phyloP scores from a whole-genome alignment of 2,888 invertebrate genomes.

The Lathronympha strigana region DNA sequence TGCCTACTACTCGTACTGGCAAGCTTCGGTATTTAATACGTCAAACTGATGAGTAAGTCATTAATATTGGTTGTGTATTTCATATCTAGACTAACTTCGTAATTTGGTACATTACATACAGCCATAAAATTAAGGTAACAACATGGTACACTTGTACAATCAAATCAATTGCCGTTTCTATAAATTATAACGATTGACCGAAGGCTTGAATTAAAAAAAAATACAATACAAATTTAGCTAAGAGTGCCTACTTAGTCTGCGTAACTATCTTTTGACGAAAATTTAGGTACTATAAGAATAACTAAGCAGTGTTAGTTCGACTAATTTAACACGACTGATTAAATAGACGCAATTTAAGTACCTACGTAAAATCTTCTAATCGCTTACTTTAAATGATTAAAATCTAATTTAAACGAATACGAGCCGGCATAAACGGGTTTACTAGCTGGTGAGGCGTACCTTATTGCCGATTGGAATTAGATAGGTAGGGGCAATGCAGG shows the following conservation, averaged over 20 bases:
- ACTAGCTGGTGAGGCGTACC: constrained; percentile 26
- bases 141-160: too few species aligned
- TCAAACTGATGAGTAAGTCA: not conserved
- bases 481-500: constrained; percentile 54
- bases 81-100: not conserved
- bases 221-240: constrained; percentile 6
- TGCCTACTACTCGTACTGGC: too few species aligned
- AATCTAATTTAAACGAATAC: constrained; percentile 23
- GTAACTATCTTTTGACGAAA: constrained; percentile 16
- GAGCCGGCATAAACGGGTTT: constrained; percentile 30
- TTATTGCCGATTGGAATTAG: constrained; percentile 41
- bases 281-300: constrained; percentile 7
- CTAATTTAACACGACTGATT: constrained; percentile 8
- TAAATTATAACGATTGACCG: not conserved
- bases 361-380: constrained; percentile 4
- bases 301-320: not conserved
- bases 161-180: not conserved
- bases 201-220: not conserved
- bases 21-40: not conserved
- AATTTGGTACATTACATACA: not conserved
- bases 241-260: not conserved
- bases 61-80: not conserved
- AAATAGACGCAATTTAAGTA: constrained; percentile 2
- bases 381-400: constrained; percentile 13
- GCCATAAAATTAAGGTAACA: not conserved